Evolutionary conservation across 2,113 vertebrate species (phyloP).

Genomic region (Epinephelus cyanopodus): DNA sequence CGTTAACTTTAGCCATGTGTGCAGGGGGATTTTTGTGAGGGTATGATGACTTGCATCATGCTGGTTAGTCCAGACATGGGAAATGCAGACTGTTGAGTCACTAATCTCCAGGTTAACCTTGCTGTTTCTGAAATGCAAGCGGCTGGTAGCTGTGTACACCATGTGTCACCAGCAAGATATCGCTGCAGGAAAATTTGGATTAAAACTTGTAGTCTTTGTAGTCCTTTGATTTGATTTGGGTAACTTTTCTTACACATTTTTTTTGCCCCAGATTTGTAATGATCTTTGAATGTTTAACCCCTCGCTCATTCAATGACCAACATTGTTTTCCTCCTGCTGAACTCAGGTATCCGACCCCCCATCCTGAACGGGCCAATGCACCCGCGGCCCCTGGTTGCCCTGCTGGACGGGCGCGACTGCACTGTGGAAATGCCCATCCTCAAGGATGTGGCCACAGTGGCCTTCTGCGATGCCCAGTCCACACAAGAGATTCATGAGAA

Average conservation of each 20-base stretch:
- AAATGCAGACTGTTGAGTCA: constrained; percentile 48
- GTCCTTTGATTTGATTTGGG: neutral
- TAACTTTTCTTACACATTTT: neutral
- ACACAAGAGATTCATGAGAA: constrained; percentile 96
- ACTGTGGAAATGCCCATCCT: constrained; percentile 95
- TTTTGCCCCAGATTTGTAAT: neutral
- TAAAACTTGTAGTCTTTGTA: neutral
- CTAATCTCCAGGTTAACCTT: constrained; percentile 16
- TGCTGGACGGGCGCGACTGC: constrained; percentile 92
- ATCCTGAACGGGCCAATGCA: constrained; percentile 94
- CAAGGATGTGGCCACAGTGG: constrained; percentile 93
- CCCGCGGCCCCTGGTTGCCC: constrained; percentile 91
- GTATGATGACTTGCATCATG: constrained; percentile 36
- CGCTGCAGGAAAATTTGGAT: neutral
- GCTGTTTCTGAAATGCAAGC: constrained; percentile 22
- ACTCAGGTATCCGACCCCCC: constrained; percentile 90
- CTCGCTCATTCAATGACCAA: constrained; percentile 1
- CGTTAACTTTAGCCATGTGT: constrained; percentile 40
- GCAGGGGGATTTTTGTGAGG: constrained; percentile 33
- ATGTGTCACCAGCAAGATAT: constrained; percentile 1
- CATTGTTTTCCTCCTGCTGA: neutral
- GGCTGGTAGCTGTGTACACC: neutral
- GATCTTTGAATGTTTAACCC: neutral
- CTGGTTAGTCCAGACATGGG: constrained; percentile 29
- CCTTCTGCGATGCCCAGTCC: constrained; percentile 93